These are phyloP conservation scores for Paramacrobiotus metropolitanus DNA, from an alignment of 1,140 invertebrate species.

Conservation along the genomic window DNA sequence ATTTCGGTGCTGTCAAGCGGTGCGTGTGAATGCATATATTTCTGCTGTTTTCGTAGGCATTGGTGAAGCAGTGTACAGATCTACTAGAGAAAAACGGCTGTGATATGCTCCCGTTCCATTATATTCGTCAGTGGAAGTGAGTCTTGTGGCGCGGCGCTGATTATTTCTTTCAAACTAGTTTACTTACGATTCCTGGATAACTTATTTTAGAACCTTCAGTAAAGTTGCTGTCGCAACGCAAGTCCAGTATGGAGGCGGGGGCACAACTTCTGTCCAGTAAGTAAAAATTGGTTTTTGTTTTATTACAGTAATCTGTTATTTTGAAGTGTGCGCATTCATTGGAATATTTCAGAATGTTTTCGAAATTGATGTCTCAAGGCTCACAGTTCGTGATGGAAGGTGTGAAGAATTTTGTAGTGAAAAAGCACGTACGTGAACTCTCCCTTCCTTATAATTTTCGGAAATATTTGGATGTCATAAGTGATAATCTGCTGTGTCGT, in stretches of 20 bases:
- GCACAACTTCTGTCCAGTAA: constrained; percentile 59
- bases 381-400: constrained; percentile 99
- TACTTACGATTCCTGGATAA: no score
- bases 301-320: background rate
- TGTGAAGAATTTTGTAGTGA: constrained; percentile 94
- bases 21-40: no score
- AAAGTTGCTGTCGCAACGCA: constrained; percentile 43
- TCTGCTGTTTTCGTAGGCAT: constrained; percentile 31
- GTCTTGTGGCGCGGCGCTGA: constrained; percentile 15
- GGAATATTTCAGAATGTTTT: constrained; percentile 56
- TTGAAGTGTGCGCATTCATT: background rate
- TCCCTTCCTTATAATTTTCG: constrained; percentile 10
- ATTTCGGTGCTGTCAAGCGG: no score
- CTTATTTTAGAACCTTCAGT: constrained; percentile 39
- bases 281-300: constrained; percentile 7
- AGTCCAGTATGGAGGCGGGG: constrained; percentile 62
- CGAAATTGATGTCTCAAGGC: constrained; percentile 82
- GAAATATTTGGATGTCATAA: constrained; percentile 8
- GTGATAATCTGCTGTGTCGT: constrained; percentile 11
- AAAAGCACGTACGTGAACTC: constrained; percentile 54
- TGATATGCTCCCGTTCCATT: constrained; percentile 52
- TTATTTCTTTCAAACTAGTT: no score
- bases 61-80: constrained; percentile 53
- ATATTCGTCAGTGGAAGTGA: constrained; percentile 72
- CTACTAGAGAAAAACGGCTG: constrained; percentile 55